phyloP scores from a whole-genome alignment of 2,888 invertebrate genomes.

The Coenonympha arcania region DNA sequence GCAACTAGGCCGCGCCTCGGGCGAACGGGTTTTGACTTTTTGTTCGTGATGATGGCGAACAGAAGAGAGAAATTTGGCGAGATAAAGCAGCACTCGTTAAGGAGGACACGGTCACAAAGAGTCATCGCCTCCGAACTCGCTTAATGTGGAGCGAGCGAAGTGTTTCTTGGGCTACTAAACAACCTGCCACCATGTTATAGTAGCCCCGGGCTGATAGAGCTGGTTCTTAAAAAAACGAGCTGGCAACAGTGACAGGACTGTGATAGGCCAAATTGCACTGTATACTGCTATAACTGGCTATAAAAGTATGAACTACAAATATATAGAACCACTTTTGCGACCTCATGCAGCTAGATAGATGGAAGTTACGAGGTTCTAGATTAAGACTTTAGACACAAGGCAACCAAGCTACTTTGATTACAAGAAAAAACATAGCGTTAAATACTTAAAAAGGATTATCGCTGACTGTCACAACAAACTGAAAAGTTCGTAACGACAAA shows the following conservation, averaged over 20 bases:
- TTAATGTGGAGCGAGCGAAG: constrained; percentile 64
- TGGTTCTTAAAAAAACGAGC: constrained; percentile 30
- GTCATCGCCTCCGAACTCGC: constrained; percentile 67
- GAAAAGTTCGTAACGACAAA: background rate
- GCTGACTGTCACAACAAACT: background rate
- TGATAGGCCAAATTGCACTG: background rate
- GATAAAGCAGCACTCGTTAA: constrained; percentile 65
- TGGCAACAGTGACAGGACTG: background rate
- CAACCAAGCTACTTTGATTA: no score
- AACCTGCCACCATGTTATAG: constrained; percentile 47
- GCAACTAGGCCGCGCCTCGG: constrained; percentile 66
- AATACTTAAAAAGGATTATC: background rate
- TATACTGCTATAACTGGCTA: no score
- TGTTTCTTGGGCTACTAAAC: constrained; percentile 52
- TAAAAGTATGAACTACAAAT: no score
- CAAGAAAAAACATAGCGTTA: background rate
- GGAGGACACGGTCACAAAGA: constrained; percentile 70
- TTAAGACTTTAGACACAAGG: no score
- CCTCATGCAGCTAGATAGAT: no score
- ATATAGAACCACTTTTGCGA: background rate
- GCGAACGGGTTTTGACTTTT: constrained; percentile 68
- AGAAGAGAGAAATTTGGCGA: constrained; percentile 71
- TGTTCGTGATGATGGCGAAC: constrained; percentile 70
- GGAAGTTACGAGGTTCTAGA: no score
- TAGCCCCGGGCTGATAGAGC: constrained; percentile 45